Conservation (phyloP, 2,113 vertebrate genomes). For the Dissostichus mawsoni region DNA sequence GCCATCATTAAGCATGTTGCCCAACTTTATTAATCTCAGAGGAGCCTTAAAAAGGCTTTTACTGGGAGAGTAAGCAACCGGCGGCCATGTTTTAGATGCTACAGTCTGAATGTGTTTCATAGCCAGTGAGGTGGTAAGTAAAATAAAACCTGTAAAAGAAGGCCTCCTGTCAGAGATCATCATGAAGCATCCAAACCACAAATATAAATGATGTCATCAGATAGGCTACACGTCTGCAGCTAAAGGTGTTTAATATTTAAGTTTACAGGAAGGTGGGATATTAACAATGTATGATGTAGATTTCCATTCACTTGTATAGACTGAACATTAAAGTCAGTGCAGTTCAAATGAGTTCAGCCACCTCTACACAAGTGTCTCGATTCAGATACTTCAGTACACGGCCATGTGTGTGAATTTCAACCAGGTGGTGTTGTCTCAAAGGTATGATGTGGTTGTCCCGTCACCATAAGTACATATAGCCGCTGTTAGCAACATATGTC, state of each 20-base stretch:
- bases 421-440: too few relatives aligned
- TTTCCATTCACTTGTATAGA: neutral
- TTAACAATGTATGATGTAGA: neutral
- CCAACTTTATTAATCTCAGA: slow-evolving; percentile 57
- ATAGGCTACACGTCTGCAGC: neutral
- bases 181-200: neutral
- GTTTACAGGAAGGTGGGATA: too few relatives aligned
- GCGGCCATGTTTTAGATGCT: slow-evolving; percentile 6
- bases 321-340: neutral
- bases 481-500: too few relatives aligned
- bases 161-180: neutral
- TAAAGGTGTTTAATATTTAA: neutral
- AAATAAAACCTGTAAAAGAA: neutral
- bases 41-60: slow-evolving; percentile 69
- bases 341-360: neutral
- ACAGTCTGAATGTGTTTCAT: neutral
- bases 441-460: too few relatives aligned
- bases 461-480: too few relatives aligned
- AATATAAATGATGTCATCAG: slow-evolving; percentile 25
- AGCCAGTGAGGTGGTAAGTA: neutral
- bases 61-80: slow-evolving; percentile 20
- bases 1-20: slow-evolving; percentile 52
- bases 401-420: too few relatives aligned
- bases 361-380: neutral
- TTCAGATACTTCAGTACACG: too few relatives aligned